Evolutionary conservation across 2,113 vertebrate species (phyloP).

Genomic region (Telmatochromis brachygnathus): DNA sequence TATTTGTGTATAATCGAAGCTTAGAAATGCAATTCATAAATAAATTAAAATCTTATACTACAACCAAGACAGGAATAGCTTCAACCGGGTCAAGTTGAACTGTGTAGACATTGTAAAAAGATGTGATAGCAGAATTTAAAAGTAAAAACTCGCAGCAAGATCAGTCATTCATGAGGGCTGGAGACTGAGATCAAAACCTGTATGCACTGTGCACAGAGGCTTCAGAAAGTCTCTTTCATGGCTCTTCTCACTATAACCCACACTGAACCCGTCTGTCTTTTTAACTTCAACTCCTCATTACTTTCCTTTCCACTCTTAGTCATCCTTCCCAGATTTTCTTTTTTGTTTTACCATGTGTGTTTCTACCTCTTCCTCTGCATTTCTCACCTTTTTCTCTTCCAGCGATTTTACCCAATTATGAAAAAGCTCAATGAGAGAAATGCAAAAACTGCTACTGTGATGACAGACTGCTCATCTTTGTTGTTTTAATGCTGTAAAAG

Average conservation of each 20-base stretch:
- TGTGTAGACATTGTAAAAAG: conserved; percentile 16
- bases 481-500: neutral
- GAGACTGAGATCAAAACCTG: conserved; percentile 33
- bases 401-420: neutral
- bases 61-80: neutral
- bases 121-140: conserved; percentile 12
- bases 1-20: neutral
- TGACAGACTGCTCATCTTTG: neutral
- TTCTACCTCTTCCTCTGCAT: neutral
- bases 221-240: conserved; percentile 37
- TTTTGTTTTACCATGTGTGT: neutral
- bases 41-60: neutral
- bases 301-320: neutral
- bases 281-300: neutral
- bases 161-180: conserved; percentile 2
- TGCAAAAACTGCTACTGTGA: neutral
- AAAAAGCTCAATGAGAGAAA: neutral
- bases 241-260: neutral
- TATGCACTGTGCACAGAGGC: neutral
- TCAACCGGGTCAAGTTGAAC: conserved; percentile 5
- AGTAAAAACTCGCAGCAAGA: conserved; percentile 2
- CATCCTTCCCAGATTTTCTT: neutral
- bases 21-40: neutral
- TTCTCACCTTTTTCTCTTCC: neutral
- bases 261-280: neutral